Base-by-base conservation (phyloP, 2,797 vertebrate genomes). In the Argyrosomus regius region DNA sequence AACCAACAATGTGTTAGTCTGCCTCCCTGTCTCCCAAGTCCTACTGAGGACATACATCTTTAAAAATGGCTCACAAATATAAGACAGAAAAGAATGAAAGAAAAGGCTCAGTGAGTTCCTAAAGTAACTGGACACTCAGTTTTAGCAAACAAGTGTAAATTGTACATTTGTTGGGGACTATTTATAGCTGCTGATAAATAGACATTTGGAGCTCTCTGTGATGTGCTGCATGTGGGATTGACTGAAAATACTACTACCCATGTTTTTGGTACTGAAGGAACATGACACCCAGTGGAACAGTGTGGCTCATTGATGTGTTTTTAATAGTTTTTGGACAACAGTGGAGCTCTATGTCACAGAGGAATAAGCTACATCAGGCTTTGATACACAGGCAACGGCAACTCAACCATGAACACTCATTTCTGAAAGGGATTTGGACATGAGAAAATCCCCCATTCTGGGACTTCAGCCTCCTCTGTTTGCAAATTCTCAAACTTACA, bases 171-270 rank as follows among this genome's bases (percentile, higher is more conserved):
- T n/a, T n/a, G 48, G 39, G 35, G n/a, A 58, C 53, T 72, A 39
- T 53, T 77, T 68, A 57, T 24, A 59, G 46, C 22, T 6, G 58
- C 3, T 53, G 39, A 79, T 54, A 28, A 58, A 67, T 71, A 45
- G 46, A 69, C 18, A 50, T 45, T 18, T 61, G 50, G 20, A 28
- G 17, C 35, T 26, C 3, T 60, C 35, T 39, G 35, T 39, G 2
- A 39, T 3, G 35, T 39, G 35, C 35, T 54, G 41, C 22, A 13
- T 46, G 28, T 16, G 56, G 46, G 35, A 61, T 5, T 71, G 46
- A 41, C 50, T 76, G 20, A 35, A 60, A 76, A 78, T 54, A 80
- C 66, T n/a, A 13, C 50, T 6, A 18, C 20, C 12, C 12, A 6
- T 39, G 41, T 50, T 69, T 17, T 43, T 50, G 16, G 35, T 48